A percentile compares a stretch with the other conserved stretches of the same genome.
Conservation (phyloP, 2,113 vertebrate genomes). For the Mus spicilegus region DNA sequence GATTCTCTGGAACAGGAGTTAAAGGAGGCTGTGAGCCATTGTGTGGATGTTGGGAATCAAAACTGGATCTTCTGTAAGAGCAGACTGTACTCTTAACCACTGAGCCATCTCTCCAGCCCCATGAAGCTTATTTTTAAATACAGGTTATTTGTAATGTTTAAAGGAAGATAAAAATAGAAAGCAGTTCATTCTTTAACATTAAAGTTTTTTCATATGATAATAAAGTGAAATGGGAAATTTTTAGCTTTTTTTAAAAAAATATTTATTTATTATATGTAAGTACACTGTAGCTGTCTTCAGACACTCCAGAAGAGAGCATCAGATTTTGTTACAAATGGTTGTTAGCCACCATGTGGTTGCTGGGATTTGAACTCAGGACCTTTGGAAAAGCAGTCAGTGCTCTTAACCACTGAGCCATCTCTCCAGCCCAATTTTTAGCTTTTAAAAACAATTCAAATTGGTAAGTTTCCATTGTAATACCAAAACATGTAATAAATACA, state of each 20-base stretch:
- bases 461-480: background rate
- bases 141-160: slow-evolving; percentile 11
- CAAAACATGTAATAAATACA: background rate
- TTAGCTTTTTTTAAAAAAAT: background rate
- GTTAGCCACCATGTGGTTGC: too few relatives aligned
- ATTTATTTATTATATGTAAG: too few relatives aligned
- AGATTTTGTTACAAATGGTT: too few relatives aligned
- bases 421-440: background rate
- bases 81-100: background rate
- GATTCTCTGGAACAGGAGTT: background rate
- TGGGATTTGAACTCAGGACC: too few relatives aligned
- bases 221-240: slow-evolving; percentile 1
- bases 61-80: background rate
- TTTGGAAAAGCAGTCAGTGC: too few relatives aligned
- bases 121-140: background rate
- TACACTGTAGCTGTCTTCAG: too few relatives aligned
- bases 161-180: slow-evolving; percentile 14
- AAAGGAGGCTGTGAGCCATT: background rate
- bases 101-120: background rate
- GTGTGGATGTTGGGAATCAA: background rate
- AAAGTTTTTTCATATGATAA: background rate
- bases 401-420: too few relatives aligned
- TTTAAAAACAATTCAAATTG: slow-evolving; percentile 15
- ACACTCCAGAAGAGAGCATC: too few relatives aligned
- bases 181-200: background rate